Conservation (phyloP, 2,113 vertebrate species). For the Nipponia nippon region DNA sequence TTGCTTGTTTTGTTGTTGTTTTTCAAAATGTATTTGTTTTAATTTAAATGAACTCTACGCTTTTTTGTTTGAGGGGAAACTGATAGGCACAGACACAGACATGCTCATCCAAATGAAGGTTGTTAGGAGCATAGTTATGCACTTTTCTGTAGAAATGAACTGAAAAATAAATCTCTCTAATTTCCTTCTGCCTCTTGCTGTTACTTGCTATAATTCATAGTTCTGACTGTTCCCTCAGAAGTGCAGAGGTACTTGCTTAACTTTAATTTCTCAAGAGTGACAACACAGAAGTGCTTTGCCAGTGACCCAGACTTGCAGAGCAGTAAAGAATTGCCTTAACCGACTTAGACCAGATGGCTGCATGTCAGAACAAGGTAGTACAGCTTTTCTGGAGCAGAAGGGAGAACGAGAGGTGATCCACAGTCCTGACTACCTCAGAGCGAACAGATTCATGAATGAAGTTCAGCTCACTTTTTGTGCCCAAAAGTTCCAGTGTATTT, state of each 20-base stretch:
- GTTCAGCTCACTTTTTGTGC: neutral
- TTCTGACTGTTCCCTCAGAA: neutral
- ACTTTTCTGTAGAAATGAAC: neutral
- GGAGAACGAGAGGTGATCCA: neutral
- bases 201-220: neutral
- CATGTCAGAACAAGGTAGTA: neutral
- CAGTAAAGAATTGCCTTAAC: neutral
- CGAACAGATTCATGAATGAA: neutral
- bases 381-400: neutral
- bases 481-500: neutral
- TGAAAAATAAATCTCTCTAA: neutral
- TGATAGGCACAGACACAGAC: neutral
- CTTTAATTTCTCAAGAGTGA: neutral
- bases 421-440: neutral
- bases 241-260: neutral
- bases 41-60: neutral
- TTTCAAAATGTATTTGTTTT: neutral
- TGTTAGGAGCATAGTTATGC: neutral
- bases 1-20: neutral
- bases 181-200: neutral
- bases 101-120: accelerated
- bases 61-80: neutral
- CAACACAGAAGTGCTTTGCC: neutral
- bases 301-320: neutral
- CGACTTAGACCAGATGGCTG: neutral